Conservation (phyloP, 1,140 invertebrate genomes). For the Chironomus striatipennis region DNA sequence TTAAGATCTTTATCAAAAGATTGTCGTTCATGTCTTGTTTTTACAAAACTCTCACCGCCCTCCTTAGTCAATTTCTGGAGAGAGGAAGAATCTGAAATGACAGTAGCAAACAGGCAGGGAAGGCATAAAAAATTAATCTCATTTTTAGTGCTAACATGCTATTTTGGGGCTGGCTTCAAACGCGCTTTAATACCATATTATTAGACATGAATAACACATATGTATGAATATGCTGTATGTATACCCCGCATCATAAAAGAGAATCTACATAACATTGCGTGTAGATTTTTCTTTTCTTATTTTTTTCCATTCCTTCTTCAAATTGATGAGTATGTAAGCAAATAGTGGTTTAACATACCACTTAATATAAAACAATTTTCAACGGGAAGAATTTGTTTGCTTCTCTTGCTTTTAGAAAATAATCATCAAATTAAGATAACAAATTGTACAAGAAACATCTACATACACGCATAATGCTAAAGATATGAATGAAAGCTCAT, state of each 20-base stretch:
- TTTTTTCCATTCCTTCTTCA: not conserved
- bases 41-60: not conserved
- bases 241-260: not conserved
- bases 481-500: too few relatives aligned
- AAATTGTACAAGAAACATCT: not conserved
- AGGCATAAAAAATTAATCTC: not conserved
- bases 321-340: not conserved
- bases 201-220: not conserved
- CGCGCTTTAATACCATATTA: conserved; percentile 1
- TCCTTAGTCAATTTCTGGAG: too few relatives aligned
- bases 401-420: conserved; percentile 2
- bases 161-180: not conserved
- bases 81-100: not conserved
- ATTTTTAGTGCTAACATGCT: conserved; percentile 6
- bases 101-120: not conserved
- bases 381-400: not conserved
- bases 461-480: too few relatives aligned
- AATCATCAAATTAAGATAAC: conserved; percentile 21
- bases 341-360: conserved; percentile 1
- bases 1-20: conserved; percentile 5
- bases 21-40: not conserved
- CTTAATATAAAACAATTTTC: not conserved
- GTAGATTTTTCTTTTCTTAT: not conserved
- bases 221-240: not conserved
- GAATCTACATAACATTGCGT: not conserved